Evolutionary conservation across 2,888 invertebrate genomes (phyloP).

Genomic region (Stenodema calcarata): DNA sequence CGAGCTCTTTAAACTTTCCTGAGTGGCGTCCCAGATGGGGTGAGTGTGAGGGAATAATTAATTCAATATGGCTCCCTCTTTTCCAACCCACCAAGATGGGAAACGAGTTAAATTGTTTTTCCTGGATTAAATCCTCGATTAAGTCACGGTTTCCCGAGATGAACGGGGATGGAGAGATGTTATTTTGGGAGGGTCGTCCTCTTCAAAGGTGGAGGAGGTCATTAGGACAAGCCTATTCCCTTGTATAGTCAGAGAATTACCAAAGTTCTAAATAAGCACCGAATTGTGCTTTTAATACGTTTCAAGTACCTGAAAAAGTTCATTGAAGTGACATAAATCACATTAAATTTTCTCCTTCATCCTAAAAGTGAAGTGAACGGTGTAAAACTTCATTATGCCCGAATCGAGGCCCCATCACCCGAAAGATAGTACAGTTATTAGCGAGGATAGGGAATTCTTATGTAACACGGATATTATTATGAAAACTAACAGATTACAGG

Average conservation of each 20-base stretch:
- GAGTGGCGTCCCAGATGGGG: background rate
- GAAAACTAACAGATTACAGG: too few relatives aligned
- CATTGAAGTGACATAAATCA: background rate
- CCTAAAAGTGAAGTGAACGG: background rate
- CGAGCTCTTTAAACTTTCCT: background rate
- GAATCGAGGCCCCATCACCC: too few relatives aligned
- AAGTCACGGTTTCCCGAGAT: background rate
- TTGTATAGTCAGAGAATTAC: background rate
- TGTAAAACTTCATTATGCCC: background rate
- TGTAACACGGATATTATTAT: too few relatives aligned
- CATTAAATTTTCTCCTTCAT: background rate
- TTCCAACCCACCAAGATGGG: background rate
- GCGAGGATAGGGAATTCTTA: too few relatives aligned
- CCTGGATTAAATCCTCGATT: slow-evolving; percentile 12
- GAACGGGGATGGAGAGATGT: background rate
- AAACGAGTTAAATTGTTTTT: background rate
- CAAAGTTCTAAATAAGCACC: background rate
- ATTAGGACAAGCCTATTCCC: background rate
- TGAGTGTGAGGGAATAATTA: slow-evolving; percentile 27
- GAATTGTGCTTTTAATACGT: background rate
- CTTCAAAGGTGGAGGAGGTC: background rate
- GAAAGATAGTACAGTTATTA: too few relatives aligned
- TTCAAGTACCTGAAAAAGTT: background rate
- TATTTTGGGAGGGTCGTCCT: background rate
- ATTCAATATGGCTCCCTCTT: slow-evolving; percentile 14